Base-by-base conservation (phyloP, 2,888 invertebrate genomes). In the Acholoe squamosa region DNA sequence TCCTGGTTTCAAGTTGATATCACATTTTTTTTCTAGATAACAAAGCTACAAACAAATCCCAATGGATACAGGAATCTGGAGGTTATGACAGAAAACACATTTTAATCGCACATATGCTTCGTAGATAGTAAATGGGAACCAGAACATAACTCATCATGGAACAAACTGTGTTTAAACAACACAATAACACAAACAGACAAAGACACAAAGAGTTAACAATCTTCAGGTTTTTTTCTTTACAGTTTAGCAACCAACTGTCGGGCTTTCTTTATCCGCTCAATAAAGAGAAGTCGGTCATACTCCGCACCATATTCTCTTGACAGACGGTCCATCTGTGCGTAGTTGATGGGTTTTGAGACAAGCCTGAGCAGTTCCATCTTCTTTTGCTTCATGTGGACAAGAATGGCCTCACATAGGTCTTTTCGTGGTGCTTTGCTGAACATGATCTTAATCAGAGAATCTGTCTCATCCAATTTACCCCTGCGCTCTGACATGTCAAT, bases 401-500 rank as follows among this genome's bases (percentile, higher is more conserved):
- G 28, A n/a, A 71, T 56, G 25, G 28, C 77, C 25, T 77, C 43
- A 51, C 89, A 71, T 1, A 90, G 31, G 0, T 56, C 61, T 34
- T 90, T 90, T 0, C 31, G 28, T 25, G 91, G 91, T 7, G 28
- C 84, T 51, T 90, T 91, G 25, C 52, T 54, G 34, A 91, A 91
- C 71, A 91, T 80, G 25, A 91, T 28, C 25, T 89, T 43, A 0
- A 90, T 7, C 5, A 91, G 10, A 19, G 90, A 51, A 0, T 52
- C 34, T 19, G 14, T 33, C 22, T 43, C 89, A 0, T 67, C 28
- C 1, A 89, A 67, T 34, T 84, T 25, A 14, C 33, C 61, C 52
- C 91, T 54, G 22, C 12, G n/a, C 25, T 91, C 91, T 51, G 91
- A 90, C 84, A 91, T 43, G 33, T 91, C 91, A 10, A 91, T 91